Evolutionary conservation across 92 coral and sea anemone genomes (phyloP).

Genomic region (Diadumene lineata): DNA sequence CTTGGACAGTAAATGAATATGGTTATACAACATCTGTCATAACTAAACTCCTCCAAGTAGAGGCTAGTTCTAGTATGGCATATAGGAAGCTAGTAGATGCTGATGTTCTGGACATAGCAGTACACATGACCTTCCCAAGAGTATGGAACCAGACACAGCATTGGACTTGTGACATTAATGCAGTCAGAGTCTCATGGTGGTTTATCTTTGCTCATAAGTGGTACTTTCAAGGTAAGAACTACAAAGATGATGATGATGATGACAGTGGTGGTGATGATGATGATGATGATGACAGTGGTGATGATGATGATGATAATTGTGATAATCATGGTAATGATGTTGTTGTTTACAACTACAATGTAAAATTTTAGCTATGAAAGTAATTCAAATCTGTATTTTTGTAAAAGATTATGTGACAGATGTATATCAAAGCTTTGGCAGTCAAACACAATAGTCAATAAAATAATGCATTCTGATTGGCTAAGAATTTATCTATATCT

Average conservation of each 20-base stretch:
- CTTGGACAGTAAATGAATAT: conserved; percentile 97
- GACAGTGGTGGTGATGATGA: not conserved
- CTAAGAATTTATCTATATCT: no score
- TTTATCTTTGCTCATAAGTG: conserved; percentile 96
- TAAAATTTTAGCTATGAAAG: no score
- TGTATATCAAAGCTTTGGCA: no score
- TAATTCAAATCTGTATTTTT: no score
- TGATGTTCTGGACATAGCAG: conserved; percentile 79
- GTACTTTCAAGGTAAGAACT: conserved; percentile 85
- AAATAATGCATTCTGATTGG: no score
- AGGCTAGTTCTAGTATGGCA: conserved; percentile 91
- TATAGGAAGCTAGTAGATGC: conserved; percentile 87
- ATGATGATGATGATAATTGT: not conserved
- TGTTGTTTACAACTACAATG: no score
- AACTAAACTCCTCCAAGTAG: conserved; percentile 84
- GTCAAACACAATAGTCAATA: no score
- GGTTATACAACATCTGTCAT: conserved; percentile 97
- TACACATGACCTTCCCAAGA: conserved; percentile 96
- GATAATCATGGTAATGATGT: no score
- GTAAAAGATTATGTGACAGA: no score
- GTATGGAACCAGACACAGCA: conserved; percentile 99
- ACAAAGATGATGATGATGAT: not conserved
- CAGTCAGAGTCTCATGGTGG: conserved; percentile 82
- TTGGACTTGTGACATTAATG: conserved; percentile 90
- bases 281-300: not conserved